These are phyloP conservation scores for Patiria miniata DNA, from an alignment of 35 echinoderm and acorn worm species.

Conservation along the genomic window DNA sequence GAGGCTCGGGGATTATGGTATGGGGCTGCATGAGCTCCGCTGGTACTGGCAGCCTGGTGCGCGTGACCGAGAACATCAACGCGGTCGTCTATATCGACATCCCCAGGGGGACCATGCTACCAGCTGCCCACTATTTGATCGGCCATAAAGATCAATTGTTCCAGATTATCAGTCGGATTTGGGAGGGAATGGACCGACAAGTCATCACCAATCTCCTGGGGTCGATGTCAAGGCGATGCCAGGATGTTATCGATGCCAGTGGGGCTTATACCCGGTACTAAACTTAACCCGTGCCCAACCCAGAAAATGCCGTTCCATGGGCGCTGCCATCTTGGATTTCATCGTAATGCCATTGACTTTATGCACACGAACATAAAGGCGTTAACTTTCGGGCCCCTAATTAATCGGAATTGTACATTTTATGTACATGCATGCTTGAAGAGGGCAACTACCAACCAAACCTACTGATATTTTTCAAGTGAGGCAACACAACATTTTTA, in stretches of 20 bases:
- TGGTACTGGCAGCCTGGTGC: neutral
- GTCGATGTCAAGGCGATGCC: neutral
- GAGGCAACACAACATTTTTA: no score
- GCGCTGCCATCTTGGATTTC: slow-evolving; percentile 14
- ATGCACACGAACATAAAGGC: neutral
- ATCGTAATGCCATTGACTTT: neutral
- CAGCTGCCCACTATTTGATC: neutral
- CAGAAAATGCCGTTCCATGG: neutral
- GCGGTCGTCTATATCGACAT: neutral
- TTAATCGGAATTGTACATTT: no score
- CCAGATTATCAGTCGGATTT: slow-evolving; percentile 4
- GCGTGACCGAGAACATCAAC: neutral
- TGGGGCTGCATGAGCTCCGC: neutral
- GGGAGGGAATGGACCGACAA: neutral
- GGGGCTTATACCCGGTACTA: slow-evolving; percentile 8
- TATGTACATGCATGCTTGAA: no score
- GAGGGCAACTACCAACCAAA: no score
- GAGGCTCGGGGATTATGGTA: neutral
- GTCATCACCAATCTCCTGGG: neutral
- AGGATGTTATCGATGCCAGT: neutral
- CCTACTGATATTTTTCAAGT: no score
- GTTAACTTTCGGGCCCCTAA: no score
- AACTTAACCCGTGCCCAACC: neutral
- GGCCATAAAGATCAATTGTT: slow-evolving; percentile 1
- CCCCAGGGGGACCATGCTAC: neutral